phyloP scores from a whole-genome alignment of 2,888 invertebrate genomes.

The Platycnemis pennipes region DNA sequence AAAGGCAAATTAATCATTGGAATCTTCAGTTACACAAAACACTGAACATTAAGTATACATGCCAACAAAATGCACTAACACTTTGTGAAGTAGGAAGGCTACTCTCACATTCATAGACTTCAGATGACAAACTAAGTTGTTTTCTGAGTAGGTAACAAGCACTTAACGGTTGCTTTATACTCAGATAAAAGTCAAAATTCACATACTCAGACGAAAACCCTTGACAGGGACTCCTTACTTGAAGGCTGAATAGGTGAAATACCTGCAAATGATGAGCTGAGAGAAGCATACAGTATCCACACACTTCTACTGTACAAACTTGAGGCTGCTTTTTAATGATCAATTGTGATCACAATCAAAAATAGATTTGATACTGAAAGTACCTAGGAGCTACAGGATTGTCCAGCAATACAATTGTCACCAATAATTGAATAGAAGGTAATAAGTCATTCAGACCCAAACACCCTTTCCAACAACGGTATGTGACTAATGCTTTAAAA shows the following conservation, averaged over 20 bases:
- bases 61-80: conserved; percentile 45
- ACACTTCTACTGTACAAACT: not conserved
- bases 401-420: not conserved
- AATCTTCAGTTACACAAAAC: conserved; percentile 41
- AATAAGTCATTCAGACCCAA: not conserved
- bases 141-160: not conserved
- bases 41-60: conserved; percentile 60
- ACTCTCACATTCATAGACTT: not conserved
- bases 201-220: not conserved
- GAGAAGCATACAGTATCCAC: not conserved
- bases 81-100: not conserved
- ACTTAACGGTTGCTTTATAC: not conserved
- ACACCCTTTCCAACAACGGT: not conserved
- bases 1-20: conserved; percentile 5
- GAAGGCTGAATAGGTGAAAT: not conserved
- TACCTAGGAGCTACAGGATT: not conserved
- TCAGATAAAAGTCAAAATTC: not conserved
- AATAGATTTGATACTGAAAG: not conserved
- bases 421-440: not conserved
- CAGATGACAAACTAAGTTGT: not conserved
- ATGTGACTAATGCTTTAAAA: not conserved
- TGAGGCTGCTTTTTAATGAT: not conserved
- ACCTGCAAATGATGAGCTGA: not conserved
- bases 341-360: not conserved
- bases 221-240: not conserved